Base-by-base conservation (phyloP, 2,888 invertebrate species). In the Palloptera scutellata region DNA sequence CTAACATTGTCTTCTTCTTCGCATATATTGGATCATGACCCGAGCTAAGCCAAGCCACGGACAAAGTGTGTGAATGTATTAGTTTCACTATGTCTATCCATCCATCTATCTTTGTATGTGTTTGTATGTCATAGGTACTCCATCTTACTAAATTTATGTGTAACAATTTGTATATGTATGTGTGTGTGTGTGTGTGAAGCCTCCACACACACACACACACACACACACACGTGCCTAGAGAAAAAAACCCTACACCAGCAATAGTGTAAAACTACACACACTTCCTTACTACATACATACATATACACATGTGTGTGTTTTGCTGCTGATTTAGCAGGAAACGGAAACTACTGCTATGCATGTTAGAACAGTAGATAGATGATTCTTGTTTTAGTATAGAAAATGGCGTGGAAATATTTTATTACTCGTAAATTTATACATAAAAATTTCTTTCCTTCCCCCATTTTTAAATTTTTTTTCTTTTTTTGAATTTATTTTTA, bases 341-440 rank as follows among this genome's bases (percentile, higher is more conserved):
- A 13, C 48, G 48, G 48, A 30, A 30, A 30, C 48, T 15, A 1
- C 45, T 12, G 45, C 45, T 12, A 45, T 45, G 48, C 13, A 15
- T 3, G 48, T 8, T 15, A 6, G 15, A 8, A 48, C 48, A 11
- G 64, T 57, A 48, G n/a, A 3, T 20, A 13, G 57, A 15, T 40
- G 30, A 3, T 57, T 15, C 40, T 20, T 41, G 64, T n/a, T 20
- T 59, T 15, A 3, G 9, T 17, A 43, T 13, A 51, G 51, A 58
- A 58, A 64, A 64, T 64, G 58, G 64, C 59, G 59, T 64, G 59
- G 57, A 64, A 64, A 64, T 64, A 64, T 64, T 64, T 64, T 64
- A 64, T 59, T 51, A 53, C 59, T 59, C 13, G n/a, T 10, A 5
- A 48, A 48, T 9, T 15, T 48, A 11, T 5, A 30, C 30, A 30